phyloP scores from a whole-genome alignment of 2,888 invertebrate genomes.

The Eupithecia inturbata region DNA sequence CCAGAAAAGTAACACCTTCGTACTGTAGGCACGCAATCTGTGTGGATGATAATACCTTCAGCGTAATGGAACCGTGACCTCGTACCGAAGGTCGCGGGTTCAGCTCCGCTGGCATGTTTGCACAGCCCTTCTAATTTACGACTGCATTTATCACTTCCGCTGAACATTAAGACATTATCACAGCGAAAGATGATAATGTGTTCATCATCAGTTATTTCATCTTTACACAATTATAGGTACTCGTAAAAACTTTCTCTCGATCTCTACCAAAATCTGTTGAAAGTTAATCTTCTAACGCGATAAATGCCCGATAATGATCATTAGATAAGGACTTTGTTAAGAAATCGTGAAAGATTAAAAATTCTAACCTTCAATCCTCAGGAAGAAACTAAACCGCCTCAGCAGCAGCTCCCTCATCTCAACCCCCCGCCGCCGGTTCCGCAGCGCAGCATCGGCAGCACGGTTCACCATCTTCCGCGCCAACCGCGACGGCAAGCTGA shows the following conservation, averaged over 20 bases:
- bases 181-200: neutral
- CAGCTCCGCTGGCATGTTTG: constrained; percentile 1
- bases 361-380: constrained; percentile 44
- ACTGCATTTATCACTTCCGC: constrained; percentile 1
- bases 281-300: too few species aligned
- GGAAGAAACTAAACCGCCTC: constrained; percentile 75
- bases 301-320: too few species aligned
- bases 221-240: too few species aligned
- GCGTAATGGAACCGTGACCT: neutral
- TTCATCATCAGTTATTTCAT: too few species aligned
- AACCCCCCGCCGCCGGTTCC: constrained; percentile 75
- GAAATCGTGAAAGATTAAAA: neutral
- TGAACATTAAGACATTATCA: neutral
- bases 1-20: neutral
- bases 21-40: neutral
- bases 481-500: constrained; percentile 95
- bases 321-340: neutral
- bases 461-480: constrained; percentile 96
- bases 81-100: neutral
- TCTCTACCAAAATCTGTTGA: too few species aligned
- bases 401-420: constrained; percentile 71
- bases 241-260: too few species aligned
- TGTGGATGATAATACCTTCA: neutral
- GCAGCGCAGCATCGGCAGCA: constrained; percentile 85
- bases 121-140: neutral